These are phyloP conservation scores for Cerceris rybyensis DNA, from an alignment of 2,888 invertebrate species.

Conservation along the genomic window DNA sequence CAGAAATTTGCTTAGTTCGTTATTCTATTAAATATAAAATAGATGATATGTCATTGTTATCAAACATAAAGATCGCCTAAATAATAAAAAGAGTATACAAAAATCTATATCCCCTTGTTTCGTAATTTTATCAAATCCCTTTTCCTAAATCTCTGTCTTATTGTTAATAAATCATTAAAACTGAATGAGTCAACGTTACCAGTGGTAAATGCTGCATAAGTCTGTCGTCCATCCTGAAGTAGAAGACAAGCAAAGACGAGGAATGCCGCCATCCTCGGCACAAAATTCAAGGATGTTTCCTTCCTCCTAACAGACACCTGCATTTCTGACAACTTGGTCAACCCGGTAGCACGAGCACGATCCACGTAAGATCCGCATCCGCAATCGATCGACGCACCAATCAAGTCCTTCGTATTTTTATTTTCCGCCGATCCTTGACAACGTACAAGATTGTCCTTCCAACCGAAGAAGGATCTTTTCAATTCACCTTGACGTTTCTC, in stretches of 20 bases:
- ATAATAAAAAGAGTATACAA: too few species aligned
- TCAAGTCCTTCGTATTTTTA: constrained; percentile 37
- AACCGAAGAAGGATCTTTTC: constrained; percentile 21
- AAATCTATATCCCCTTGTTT: too few species aligned
- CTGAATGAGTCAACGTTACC: constrained; percentile 64
- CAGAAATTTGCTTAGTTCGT: too few species aligned
- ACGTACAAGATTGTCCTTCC: constrained; percentile 39
- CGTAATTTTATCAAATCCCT: background rate
- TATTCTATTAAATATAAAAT: too few species aligned
- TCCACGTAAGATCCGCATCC: constrained; percentile 50
- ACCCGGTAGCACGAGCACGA: constrained; percentile 43
- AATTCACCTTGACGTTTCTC: constrained; percentile 6
- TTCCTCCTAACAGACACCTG: constrained; percentile 40
- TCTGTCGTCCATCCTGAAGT: constrained; percentile 68
- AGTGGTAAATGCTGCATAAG: constrained; percentile 76
- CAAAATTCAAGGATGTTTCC: constrained; percentile 40
- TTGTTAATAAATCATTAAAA: background rate
- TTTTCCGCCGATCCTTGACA: constrained; percentile 20
- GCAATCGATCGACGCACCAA: constrained; percentile 50
- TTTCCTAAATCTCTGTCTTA: background rate
- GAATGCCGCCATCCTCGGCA: constrained; percentile 66
- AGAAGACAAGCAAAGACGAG: constrained; percentile 69
- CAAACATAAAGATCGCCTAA: too few species aligned
- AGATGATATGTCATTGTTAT: too few species aligned
- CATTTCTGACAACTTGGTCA: constrained; percentile 34